phyloP scores from a whole-genome alignment of 1,140 invertebrate species.

The Lordiphosa clarofinis region DNA sequence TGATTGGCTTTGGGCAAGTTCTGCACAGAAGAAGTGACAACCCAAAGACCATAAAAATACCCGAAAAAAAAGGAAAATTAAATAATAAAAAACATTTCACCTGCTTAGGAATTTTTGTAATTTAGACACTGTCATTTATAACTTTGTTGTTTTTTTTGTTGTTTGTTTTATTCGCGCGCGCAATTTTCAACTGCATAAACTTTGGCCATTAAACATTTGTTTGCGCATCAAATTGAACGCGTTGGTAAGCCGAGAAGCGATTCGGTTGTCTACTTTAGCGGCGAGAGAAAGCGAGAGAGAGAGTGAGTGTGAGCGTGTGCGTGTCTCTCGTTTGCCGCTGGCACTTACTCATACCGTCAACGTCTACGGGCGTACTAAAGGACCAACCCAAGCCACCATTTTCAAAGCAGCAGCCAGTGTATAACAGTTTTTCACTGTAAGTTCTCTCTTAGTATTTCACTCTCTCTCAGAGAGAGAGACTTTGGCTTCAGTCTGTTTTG shows the following conservation, averaged over 20 bases:
- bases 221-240: slow-evolving; percentile 70
- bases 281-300: slow-evolving; percentile 25
- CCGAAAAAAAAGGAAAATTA: slow-evolving; percentile 18
- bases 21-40: slow-evolving; percentile 17
- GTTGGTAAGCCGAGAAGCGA: slow-evolving; percentile 41
- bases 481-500: slow-evolving; percentile 38
- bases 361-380: slow-evolving; percentile 44
- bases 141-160: slow-evolving; percentile 6
- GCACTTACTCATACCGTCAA: slow-evolving; percentile 59
- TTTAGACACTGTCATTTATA: slow-evolving; percentile 26
- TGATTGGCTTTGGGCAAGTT: slow-evolving; percentile 62
- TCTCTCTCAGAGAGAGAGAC: slow-evolving; percentile 17
- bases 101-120: slow-evolving; percentile 44
- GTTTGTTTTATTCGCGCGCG: slow-evolving; percentile 16
- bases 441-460: neutral
- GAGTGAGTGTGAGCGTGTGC: slow-evolving; percentile 2
- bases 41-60: slow-evolving; percentile 3
- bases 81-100: slow-evolving; percentile 22
- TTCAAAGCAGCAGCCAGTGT: slow-evolving; percentile 27
- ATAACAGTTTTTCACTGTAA: slow-evolving; percentile 50
- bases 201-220: slow-evolving; percentile 72
- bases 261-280: no score
- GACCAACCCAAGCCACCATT: slow-evolving; percentile 3
- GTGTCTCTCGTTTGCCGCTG: slow-evolving; percentile 20
- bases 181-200: slow-evolving; percentile 42